phyloP scores from a whole-genome alignment of 2,797 vertebrate genomes.

The Dendrocincla fuliginosa region DNA sequence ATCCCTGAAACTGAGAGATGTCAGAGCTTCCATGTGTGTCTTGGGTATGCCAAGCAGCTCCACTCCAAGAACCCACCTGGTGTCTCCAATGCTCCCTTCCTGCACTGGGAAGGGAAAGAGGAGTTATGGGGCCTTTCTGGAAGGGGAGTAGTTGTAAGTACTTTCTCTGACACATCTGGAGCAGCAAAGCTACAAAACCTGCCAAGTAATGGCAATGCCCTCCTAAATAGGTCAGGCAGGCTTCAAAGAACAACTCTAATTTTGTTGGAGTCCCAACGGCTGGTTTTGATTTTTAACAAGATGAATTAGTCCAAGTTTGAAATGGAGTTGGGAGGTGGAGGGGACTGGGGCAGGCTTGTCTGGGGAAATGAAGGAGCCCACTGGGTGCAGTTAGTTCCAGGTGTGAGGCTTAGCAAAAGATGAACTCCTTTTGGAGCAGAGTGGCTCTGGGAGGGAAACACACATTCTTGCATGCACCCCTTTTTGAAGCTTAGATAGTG shows the following conservation, averaged over 20 bases:
- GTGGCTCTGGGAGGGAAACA: not conserved
- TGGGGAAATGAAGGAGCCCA: not conserved
- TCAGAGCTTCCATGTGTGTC: not conserved
- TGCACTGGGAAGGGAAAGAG: not conserved
- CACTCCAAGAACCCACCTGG: not conserved
- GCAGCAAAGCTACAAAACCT: not conserved
- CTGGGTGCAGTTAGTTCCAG: not conserved
- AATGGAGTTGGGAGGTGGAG: not conserved
- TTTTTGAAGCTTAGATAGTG: not conserved
- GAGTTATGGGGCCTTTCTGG: not conserved
- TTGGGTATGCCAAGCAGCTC: not conserved
- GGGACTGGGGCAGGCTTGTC: not conserved
- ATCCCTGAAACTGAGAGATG: not conserved
- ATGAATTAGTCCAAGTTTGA: slow-evolving; percentile 22
- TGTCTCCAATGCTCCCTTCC: not conserved
- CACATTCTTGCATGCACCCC: not conserved
- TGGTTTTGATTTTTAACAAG: slow-evolving; percentile 12
- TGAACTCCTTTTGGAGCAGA: not conserved
- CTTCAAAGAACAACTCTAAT: slow-evolving; percentile 12
- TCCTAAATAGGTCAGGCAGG: slow-evolving; percentile 25
- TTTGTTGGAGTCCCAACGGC: not conserved
- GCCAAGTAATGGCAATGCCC: not conserved
- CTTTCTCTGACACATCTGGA: slow-evolving; percentile 1
- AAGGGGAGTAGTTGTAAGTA: not conserved
- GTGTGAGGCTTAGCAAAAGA: not conserved